These are phyloP conservation scores for Dasysyrphus albostriatus DNA, from an alignment of 2,888 invertebrate genomes.

Conservation along the genomic window DNA sequence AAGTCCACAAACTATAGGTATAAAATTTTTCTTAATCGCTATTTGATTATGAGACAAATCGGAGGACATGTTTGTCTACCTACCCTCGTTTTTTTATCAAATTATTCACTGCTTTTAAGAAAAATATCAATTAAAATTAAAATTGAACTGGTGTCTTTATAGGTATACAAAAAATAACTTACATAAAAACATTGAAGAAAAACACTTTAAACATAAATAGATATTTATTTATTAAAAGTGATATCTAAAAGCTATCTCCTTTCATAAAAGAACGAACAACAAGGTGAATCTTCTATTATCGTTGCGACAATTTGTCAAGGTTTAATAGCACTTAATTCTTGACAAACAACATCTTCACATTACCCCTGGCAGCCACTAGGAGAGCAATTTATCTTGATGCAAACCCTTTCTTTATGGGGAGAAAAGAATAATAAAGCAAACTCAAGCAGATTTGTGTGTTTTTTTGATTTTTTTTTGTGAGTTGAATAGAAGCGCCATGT, in stretches of 20 bases:
- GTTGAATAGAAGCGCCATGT: conserved; percentile 2
- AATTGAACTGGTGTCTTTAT: no score
- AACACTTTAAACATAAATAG: neutral
- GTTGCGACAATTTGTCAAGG: conserved; percentile 1
- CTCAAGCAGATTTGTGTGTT: neutral
- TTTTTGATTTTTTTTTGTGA: neutral
- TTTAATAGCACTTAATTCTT: conserved; percentile 4
- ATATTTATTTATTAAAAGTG: neutral
- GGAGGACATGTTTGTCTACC: no score
- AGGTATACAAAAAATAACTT: no score
- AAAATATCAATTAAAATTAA: no score
- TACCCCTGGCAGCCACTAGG: neutral
- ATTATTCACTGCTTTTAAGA: no score
- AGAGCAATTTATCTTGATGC: conserved; percentile 1
- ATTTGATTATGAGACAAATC: no score
- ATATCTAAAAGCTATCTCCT: neutral
- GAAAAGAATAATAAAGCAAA: neutral
- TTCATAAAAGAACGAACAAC: neutral
- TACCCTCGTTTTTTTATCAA: no score
- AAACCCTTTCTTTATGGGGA: neutral
- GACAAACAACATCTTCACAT: conserved; percentile 3
- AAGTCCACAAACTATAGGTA: no score
- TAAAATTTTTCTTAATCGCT: no score
- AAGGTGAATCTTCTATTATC: neutral
- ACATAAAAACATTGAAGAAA: neutral